Base-by-base conservation (phyloP, 1,140 invertebrate genomes). In the Stratiolaelaps scimitus region DNA sequence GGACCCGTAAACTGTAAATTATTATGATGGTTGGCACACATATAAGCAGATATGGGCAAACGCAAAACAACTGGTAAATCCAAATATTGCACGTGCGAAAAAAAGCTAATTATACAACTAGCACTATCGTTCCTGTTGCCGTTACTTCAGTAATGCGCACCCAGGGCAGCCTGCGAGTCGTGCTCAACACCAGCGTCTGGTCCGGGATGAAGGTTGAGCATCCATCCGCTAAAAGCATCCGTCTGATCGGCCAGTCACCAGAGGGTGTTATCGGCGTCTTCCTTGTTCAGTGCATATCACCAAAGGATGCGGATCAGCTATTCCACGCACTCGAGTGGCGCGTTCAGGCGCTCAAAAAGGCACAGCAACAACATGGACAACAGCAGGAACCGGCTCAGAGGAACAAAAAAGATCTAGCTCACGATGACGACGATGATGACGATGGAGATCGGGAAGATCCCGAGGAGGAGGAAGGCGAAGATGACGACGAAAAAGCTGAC, bases 131-230 rank as follows among this genome's bases (percentile, higher is more conserved):
- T 53, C 64, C 2, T 65, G 64, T 66, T 67, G n/a, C 60, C 65
- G n/a, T n/a, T 47, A 66, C 69, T 68, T 2, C 69, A 78, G 87
- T 95, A 1, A 88, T 92, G 72, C 80, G 92, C 56, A 88, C 86
- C 15, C 81, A 86, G 23, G 92, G 92, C 19, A 91, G 86, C 68
- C 81, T 93, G 65, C 81, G 89, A 68, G 82, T 96, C 64, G 83
- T 94, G 71, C 78, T 97, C 17, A 97, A 96, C 75, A 93, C 92
- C 28, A 93, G 93, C 78, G 83, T 86, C 44, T 95, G 89, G 88
- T 81, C 86, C 2, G 91, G 85, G 45, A 96, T 96, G 92, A 84
- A 85, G 6, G 84, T 88, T 1, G 88, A 94, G 72, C 81, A 83
- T 68, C 85, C 89, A 0, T 89, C 85, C 72, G 80, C 81, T 53